Evolutionary conservation across 2,113 vertebrate genomes (phyloP).

Genomic region (Oreotrochilus melanogaster): DNA sequence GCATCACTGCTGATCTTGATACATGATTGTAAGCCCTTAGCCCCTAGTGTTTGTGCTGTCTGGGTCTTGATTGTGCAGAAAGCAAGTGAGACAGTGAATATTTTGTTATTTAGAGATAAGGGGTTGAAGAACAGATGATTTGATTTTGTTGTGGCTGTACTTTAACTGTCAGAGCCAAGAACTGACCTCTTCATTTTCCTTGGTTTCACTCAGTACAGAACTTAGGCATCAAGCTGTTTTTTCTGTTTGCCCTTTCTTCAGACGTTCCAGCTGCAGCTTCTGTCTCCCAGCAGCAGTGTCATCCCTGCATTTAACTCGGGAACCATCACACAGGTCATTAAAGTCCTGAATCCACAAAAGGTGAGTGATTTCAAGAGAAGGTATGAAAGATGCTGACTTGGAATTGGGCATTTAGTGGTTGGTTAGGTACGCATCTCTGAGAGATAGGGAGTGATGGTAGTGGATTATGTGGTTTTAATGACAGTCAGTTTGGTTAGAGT

Average conservation of each 20-base stretch:
- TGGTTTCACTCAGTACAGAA: neutral
- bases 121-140: neutral
- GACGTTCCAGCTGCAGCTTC: constrained; percentile 99
- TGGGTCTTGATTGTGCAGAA: neutral
- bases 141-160: neutral
- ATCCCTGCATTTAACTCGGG: constrained; percentile 97
- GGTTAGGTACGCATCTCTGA: neutral
- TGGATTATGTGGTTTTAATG: neutral
- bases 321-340: constrained; percentile 97
- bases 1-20: neutral
- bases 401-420: neutral
- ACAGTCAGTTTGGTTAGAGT: neutral
- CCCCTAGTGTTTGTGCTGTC: neutral
- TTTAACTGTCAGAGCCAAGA: neutral
- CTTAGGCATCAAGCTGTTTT: neutral
- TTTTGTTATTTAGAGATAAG: neutral
- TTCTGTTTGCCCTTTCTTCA: constrained; percentile 56
- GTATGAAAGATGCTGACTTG: neutral
- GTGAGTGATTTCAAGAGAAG: constrained; percentile 75
- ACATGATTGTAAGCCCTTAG: neutral
- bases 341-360: constrained; percentile 99
- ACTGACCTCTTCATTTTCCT: neutral
- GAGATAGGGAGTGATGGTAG: neutral
- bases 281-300: constrained; percentile 97
- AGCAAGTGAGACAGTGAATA: neutral